A percentile compares a stretch with the other conserved stretches of the same genome.
phyloP scores from a whole-genome alignment of 2,888 invertebrate genomes.

The Sphaeridia pumilis region DNA sequence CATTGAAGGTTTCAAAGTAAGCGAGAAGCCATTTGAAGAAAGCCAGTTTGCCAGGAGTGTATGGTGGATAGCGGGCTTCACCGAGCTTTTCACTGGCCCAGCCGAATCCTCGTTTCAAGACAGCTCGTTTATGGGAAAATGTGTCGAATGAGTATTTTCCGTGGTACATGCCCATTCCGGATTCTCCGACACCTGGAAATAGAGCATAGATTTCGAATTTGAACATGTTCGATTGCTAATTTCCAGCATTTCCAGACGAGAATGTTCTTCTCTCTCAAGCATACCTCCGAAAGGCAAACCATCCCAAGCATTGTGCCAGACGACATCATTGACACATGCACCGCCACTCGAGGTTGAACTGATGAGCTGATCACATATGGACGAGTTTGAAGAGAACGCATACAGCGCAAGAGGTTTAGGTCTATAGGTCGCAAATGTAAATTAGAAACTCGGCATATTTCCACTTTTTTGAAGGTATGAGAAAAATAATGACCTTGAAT shows the following conservation, averaged over 20 bases:
- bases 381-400: slow-evolving; percentile 58
- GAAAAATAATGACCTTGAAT: slow-evolving; percentile 9
- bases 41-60: slow-evolving; percentile 58
- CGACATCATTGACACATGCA: slow-evolving; percentile 67
- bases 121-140: slow-evolving; percentile 75
- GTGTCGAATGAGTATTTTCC: slow-evolving; percentile 82
- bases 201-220: not conserved
- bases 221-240: not conserved
- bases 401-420: slow-evolving; percentile 85
- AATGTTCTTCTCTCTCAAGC: too few species aligned
- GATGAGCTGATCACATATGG: slow-evolving; percentile 51
- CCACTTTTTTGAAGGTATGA: not conserved
- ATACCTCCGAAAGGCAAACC: slow-evolving; percentile 23
- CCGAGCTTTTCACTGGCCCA: slow-evolving; percentile 27
- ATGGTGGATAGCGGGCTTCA: slow-evolving; percentile 59
- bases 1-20: slow-evolving; percentile 18
- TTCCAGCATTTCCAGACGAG: too few species aligned
- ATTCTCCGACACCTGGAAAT: slow-evolving; percentile 12
- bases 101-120: slow-evolving; percentile 37
- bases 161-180: slow-evolving; percentile 44
- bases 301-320: slow-evolving; percentile 59
- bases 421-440: slow-evolving; percentile 43
- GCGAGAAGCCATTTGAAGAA: slow-evolving; percentile 42
- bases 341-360: slow-evolving; percentile 67
- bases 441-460: not conserved